Percentiles rank a stretch among this genome's conserved stretches.
Conservation (phyloP, 2,888 invertebrate species). For the Nephrotoma appendiculata region DNA sequence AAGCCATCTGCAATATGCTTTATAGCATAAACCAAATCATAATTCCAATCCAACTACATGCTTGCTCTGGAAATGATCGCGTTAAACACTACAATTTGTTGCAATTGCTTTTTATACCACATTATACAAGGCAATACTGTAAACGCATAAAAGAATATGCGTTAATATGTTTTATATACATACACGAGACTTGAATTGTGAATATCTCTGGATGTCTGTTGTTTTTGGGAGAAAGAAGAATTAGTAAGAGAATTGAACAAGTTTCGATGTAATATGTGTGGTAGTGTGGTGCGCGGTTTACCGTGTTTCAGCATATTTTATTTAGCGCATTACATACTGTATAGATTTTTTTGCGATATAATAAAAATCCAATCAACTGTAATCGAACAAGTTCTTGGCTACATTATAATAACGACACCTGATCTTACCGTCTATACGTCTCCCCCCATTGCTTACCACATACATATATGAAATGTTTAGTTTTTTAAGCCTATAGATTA, state of each 20-base stretch:
- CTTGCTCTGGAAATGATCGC: too few species aligned
- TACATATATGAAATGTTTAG: background rate
- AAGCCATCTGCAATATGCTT: too few species aligned
- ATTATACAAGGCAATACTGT: background rate
- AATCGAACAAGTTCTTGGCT: background rate
- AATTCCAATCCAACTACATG: too few species aligned
- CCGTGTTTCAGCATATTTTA: background rate
- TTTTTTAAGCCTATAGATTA: background rate
- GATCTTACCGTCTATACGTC: background rate
- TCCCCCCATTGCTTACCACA: background rate
- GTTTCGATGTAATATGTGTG: background rate
- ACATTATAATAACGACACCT: background rate
- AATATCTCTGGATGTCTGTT: background rate
- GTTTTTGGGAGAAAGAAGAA: background rate
- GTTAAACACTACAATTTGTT: too few species aligned
- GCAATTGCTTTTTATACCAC: too few species aligned
- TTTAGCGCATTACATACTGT: background rate
- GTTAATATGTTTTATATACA: background rate
- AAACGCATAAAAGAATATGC: background rate
- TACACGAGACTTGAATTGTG: background rate
- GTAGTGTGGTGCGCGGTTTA: background rate
- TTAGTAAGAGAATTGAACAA: background rate
- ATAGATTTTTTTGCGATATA: background rate
- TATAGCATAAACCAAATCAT: too few species aligned
- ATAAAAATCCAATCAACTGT: background rate